Base-by-base conservation (phyloP, 2,113 vertebrate species). In the Cebus imitator region DNA sequence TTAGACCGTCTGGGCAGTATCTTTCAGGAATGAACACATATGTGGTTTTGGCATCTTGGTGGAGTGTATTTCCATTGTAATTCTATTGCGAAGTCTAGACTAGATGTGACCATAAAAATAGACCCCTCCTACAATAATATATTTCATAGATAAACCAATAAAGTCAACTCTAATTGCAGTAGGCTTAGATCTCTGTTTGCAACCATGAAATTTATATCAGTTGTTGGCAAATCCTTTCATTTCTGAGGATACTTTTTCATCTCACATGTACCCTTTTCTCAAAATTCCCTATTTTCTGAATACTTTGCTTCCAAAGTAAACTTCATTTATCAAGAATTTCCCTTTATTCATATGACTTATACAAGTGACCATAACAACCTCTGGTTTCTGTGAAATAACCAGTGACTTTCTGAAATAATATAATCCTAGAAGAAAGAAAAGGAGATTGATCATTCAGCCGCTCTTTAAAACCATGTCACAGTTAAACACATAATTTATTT, bases 21-120 rank as follows among this genome's bases (percentile, higher is more conserved):
- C 6, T 84, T 90, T 75, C 45, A 89, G 16, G 68, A 96, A 73
- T 95, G 13, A 55, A 93, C 90, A 94, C 85, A 87, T 45, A 57
- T 20, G 13, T 18, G 17, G 1, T 12, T 96, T 73, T 21, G 30
- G 35, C 12, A 55, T 73, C 52, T 90, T 25, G 21, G 14, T 76
- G 66, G 14, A 43, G 0, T 90, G 27, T 89, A 55, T 95, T 96
- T 80, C 32, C 9, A 92, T 92, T 72, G 7, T 48, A 70, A 80
- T 8, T 87, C 8, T 92, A 96, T 86, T 92, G 17, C 87, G 43
- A 75, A 55, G 4, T 83, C 5, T 82, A 85, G 20, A 80, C 6
- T 8, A 94, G 37, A 96, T 94, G 64, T 91, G 23, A 4, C 66
- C 23, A 70, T 93, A 85, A 81, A 68, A 96, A 58, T 57, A 61